A percentile compares a stretch with the other conserved stretches of the same genome.
phyloP scores from a whole-genome alignment of 2,797 vertebrate genomes.

The Anolis apletophallus region DNA sequence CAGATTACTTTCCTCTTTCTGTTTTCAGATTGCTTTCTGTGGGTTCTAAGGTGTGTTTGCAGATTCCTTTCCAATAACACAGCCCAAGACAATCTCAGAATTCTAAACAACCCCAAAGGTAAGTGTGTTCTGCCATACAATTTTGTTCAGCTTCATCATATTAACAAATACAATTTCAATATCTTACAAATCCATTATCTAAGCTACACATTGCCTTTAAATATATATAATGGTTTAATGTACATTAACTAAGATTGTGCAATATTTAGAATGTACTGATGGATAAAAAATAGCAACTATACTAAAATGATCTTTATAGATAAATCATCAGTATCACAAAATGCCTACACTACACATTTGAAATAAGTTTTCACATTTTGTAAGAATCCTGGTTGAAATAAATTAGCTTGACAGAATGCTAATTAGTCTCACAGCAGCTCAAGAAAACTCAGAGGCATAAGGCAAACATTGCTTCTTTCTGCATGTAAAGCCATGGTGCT shows the following conservation, averaged over 20 bases:
- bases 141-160: background rate
- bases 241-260: background rate
- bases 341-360: too few relatives aligned
- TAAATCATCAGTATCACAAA: background rate
- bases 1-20: too few relatives aligned
- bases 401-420: background rate
- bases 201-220: background rate
- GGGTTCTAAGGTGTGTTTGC: too few relatives aligned
- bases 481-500: background rate
- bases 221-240: background rate
- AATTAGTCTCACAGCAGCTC: background rate
- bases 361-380: background rate
- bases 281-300: background rate
- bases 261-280: slow-evolving; percentile 18
- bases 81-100: too few relatives aligned
- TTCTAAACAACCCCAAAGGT: too few relatives aligned
- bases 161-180: background rate
- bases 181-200: slow-evolving; percentile 4
- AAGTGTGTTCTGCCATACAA: background rate
- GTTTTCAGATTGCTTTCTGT: too few relatives aligned
- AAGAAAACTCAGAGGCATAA: background rate
- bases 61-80: too few relatives aligned
- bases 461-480: background rate
- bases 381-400: background rate
- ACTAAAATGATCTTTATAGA: background rate